A percentile compares a stretch with the other conserved stretches of the same genome.
phyloP scores from a whole-genome alignment of 2,797 vertebrate species.

The Mus spretus region DNA sequence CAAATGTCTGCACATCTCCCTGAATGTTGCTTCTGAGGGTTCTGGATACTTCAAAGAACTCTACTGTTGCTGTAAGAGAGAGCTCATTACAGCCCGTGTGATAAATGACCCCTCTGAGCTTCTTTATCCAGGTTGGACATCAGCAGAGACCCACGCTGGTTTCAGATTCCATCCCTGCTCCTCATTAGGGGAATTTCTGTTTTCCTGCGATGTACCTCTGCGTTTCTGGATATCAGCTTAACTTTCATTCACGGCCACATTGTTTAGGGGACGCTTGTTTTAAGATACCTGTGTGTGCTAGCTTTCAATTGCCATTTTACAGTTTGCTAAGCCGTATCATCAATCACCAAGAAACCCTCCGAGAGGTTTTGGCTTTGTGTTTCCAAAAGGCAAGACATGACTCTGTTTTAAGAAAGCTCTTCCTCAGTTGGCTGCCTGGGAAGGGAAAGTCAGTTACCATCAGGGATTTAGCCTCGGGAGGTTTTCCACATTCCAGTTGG shows the following conservation, averaged over 20 bases:
- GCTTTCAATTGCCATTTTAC: slow-evolving; percentile 68
- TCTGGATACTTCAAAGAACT: slow-evolving; percentile 70
- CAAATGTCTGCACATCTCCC: slow-evolving; percentile 72
- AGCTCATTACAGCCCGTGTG: slow-evolving; percentile 35
- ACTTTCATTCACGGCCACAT: slow-evolving; percentile 70
- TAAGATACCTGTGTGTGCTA: not conserved
- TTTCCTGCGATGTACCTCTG: slow-evolving; percentile 59
- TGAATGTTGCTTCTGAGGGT: slow-evolving; percentile 63
- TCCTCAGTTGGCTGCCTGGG: not conserved
- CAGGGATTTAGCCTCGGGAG: not conserved
- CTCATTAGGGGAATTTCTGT: slow-evolving; percentile 48
- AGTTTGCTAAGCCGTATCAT: slow-evolving; percentile 63
- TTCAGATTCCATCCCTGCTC: slow-evolving; percentile 67
- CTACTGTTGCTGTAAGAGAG: slow-evolving; percentile 48
- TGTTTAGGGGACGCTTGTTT: slow-evolving; percentile 65
- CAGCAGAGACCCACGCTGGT: slow-evolving; percentile 49
- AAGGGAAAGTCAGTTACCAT: not conserved
- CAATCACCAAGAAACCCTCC: slow-evolving; percentile 72
- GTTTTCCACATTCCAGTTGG: no score
- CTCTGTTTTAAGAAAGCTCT: slow-evolving; percentile 46
- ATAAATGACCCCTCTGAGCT: slow-evolving; percentile 59
- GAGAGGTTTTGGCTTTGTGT: not conserved
- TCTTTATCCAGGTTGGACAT: slow-evolving; percentile 62
- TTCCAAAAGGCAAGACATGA: slow-evolving; percentile 32
- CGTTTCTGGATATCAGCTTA: slow-evolving; percentile 71